Base-by-base conservation (phyloP, 2,113 vertebrate genomes). In the Argyrosomus japonicus region DNA sequence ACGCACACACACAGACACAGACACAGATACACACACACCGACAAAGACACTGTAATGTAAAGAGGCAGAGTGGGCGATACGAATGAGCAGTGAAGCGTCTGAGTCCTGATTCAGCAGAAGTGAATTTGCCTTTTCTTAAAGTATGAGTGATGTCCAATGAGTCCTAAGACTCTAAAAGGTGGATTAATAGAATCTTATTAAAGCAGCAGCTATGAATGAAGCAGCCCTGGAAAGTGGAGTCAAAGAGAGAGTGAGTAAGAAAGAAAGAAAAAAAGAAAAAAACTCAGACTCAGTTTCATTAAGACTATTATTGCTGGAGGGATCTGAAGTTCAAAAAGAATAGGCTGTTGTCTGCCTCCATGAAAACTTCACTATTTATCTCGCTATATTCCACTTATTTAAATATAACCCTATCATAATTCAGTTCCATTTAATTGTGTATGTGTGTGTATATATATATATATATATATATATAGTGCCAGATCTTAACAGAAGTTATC, bases 151-250 rank as follows among this genome's bases (percentile, higher is more conserved):
- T 63, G 5, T 80, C 62, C 71, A 73, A 47, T 29, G 69, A 61
- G 53, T 65, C 54, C 50, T 25, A 83, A 87, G 84, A 71, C 79
- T 83, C 83, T 29, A 79, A 77, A 88, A 75, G 56, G 77, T 19
- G 62, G 89, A 88, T 93, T 88, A 86, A 69, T 50, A 71, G 25
- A 88, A 88, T 86, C 73, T 90, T 84, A 83, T 90, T 89, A 79
- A 79, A 86, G 77, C 77, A 68, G 74, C 67, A 64, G 53, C 74
- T 81, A 71, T 81, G 54, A 83, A 83, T 53, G 74, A 47, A 27
- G 76, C n/a, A 54, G 29, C 60, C 54, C 27, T 48, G 32, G 45
- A 74, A 65, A 71, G 53, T 27, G 47, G 75, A 62, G 47, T 29
- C 54, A 81, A 48, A 62, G 45, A 76, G 15, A 69, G 15, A 27